phyloP scores from a whole-genome alignment of 2,113 vertebrate species.

The Hippopotamus amphibius region DNA sequence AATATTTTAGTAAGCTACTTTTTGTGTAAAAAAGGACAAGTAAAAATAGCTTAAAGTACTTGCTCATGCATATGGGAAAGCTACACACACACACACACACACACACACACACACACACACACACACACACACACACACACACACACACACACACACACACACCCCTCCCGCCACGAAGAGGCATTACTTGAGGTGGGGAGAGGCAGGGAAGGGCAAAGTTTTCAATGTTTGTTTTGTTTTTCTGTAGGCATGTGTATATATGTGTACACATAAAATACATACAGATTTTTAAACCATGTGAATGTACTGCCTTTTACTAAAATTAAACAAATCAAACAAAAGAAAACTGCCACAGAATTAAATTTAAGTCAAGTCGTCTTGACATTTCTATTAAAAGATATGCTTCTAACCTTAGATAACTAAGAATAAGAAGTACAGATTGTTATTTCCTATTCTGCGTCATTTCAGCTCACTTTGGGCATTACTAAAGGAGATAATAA shows the following conservation, averaged over 20 bases:
- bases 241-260: not conserved
- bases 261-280: not conserved
- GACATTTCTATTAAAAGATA: constrained; percentile 11
- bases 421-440: not conserved
- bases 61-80: not conserved
- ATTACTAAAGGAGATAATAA: not conserved
- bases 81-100: not conserved
- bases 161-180: not conserved
- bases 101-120: too few species aligned
- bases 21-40: not conserved
- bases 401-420: constrained; percentile 24
- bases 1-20: not conserved
- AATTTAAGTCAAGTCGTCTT: not conserved
- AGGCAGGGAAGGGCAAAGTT: not conserved
- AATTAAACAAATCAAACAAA: constrained; percentile 38
- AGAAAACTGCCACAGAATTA: constrained; percentile 33
- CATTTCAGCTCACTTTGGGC: not conserved
- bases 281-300: not conserved
- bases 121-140: too few species aligned
- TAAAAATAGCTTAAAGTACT: not conserved
- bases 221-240: not conserved
- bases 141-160: too few species aligned
- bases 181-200: not conserved
- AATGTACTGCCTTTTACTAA: not conserved
- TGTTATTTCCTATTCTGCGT: not conserved